Percentiles rank a stretch among this genome's conserved stretches.
These are phyloP conservation scores for Acanthornis magna DNA, from an alignment of 2,797 vertebrate genomes.

Conservation along the genomic window DNA sequence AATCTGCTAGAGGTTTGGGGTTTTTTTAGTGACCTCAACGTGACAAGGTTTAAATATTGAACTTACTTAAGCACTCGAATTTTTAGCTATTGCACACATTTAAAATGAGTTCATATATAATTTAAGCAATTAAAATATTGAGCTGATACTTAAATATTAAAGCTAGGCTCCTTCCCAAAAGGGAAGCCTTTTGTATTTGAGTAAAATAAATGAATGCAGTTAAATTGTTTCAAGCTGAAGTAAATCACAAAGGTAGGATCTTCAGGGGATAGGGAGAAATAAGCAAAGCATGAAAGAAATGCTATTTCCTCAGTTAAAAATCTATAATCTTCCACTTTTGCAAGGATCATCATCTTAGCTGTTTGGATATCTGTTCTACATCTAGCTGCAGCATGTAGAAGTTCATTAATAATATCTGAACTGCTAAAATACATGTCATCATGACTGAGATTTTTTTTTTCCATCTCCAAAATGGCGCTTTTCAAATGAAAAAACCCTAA, in stretches of 20 bases:
- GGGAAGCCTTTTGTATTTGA: not conserved
- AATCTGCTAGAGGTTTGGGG: not conserved
- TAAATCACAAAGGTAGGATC: constrained; percentile 13
- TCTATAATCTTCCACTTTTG: not conserved
- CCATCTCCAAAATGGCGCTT: not conserved
- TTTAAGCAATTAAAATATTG: constrained; percentile 63
- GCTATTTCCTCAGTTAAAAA: not conserved
- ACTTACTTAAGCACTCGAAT: not conserved
- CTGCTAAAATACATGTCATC: not conserved
- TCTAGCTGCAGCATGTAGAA: not conserved
- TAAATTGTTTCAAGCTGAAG: not conserved
- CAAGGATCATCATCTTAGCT: not conserved
- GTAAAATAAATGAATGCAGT: constrained; percentile 9
- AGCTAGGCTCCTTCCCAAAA: not conserved
- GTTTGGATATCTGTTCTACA: not conserved
- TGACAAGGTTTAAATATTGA: constrained; percentile 35
- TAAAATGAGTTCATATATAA: constrained; percentile 42
- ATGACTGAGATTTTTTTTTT: not conserved
- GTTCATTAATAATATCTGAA: not conserved
- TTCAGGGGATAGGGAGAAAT: not conserved
- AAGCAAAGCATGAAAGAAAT: not conserved
- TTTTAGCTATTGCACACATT: constrained; percentile 13
- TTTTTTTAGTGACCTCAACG: not conserved
- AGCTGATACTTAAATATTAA: constrained; percentile 38
- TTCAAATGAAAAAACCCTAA: fast-evolving